Base-by-base conservation (phyloP, 2,888 invertebrate genomes). In the Caenorhabditis wallacei region DNA sequence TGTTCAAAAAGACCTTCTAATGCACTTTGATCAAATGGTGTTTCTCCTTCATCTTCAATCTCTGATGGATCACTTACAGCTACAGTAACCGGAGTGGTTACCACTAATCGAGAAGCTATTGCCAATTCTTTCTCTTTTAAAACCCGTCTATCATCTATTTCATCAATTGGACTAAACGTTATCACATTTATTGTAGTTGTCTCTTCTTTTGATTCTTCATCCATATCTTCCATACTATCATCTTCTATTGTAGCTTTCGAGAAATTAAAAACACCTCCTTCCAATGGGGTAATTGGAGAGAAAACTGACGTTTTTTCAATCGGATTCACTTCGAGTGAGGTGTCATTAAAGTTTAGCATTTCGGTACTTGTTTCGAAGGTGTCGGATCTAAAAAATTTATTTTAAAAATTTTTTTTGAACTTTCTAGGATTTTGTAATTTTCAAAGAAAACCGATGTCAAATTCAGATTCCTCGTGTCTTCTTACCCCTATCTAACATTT, bases 21-120 rank as follows among this genome's bases (percentile, higher is more conserved):
- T 18, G 79, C 82, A 51, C 68, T 69, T 22, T 82, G 78, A 70
- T 82, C 82, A 24, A 82, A 82, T 43, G 82, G 82, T 3, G 81
- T 81, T 43, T 82, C 82, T 37, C 61, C 76, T 59, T 78, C 82
- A 30, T 72, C 80, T n/a, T 40, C 71, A 1, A 64, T 26, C 56
- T 80, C 80, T 8, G 80, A 80, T 46, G 74, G 74, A 64, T 80
- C 80, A 20, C 63, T 69, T 0, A 59, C 70, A 4, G 70, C 35
- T 4, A 40, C 53, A 1, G 74, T 30, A 2, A 59, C 0, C 16
- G 68, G 53, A 8, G 80, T 69, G n/a, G 80, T 74, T 11, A 74
- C 20, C 20, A 79, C 54, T 54, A 20, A 54, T 40, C 30, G 56
- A 8, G 63, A 37, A 16, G 70, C 54, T 1, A 64, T 64, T n/a